These are phyloP conservation scores for Anguilla anguilla DNA, from an alignment of 2,797 vertebrate genomes.

Conservation along the genomic window DNA sequence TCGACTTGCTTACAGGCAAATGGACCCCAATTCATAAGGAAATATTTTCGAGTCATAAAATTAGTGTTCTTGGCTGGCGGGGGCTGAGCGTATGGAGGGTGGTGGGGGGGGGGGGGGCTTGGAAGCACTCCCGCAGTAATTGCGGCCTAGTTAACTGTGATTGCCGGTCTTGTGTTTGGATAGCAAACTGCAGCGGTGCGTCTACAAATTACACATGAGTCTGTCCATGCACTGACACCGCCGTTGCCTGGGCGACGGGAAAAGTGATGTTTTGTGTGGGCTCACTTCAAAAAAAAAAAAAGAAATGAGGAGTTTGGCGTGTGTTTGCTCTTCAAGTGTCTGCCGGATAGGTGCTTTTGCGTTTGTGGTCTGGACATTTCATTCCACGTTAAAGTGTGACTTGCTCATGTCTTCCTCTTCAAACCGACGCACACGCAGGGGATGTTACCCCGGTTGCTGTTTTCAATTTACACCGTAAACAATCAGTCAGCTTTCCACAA, in stretches of 20 bases:
- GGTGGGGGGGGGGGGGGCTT: slow-evolving; percentile 50
- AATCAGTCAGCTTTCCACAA: neutral
- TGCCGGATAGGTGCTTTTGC: slow-evolving; percentile 17
- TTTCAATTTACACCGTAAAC: slow-evolving; percentile 29
- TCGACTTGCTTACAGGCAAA: slow-evolving; percentile 49
- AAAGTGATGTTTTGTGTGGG: slow-evolving; percentile 25
- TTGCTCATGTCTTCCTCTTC: neutral
- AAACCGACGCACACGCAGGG: neutral
- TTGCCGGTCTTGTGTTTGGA: slow-evolving; percentile 74
- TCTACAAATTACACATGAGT: slow-evolving; percentile 65
- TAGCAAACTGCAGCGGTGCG: slow-evolving; percentile 67
- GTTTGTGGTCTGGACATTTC: slow-evolving; percentile 11
- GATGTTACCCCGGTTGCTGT: slow-evolving; percentile 1
- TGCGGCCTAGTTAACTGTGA: slow-evolving; percentile 74
- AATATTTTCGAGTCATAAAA: slow-evolving; percentile 55
- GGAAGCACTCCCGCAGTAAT: slow-evolving; percentile 68
- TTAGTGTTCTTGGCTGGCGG: slow-evolving; percentile 56
- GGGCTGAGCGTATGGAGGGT: slow-evolving; percentile 33
- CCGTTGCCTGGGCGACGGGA: neutral
- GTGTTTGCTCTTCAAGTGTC: neutral
- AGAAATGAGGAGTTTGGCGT: neutral
- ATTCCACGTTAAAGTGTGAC: slow-evolving; percentile 8
- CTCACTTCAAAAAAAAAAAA: slow-evolving; percentile 27
- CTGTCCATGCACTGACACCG: slow-evolving; percentile 41
- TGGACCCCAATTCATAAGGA: slow-evolving; percentile 44